Evolutionary conservation across 2,113 vertebrate species (phyloP), one percentile per base, ranked within the genome.

Genomic region (Ceyx margarethae): DNA sequence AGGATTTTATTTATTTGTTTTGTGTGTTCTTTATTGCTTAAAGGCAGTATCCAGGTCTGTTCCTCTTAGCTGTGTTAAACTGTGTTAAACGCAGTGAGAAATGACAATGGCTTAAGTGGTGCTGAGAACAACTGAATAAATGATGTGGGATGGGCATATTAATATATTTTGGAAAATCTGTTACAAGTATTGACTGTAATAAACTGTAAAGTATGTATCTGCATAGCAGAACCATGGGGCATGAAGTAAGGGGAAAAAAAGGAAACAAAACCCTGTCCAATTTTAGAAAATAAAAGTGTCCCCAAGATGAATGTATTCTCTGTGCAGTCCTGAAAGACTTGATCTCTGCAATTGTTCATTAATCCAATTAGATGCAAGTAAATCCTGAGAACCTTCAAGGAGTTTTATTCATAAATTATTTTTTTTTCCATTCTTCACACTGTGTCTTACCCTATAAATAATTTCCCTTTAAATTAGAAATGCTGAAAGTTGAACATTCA

Each of bases 1-100:
- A 85, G 71, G 33, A 67, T 93, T 95, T 96, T 97, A 96, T 97
- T 97, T 97, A 91, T 96, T 97, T 95, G 80, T 85, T 95, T 33
- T 79, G 14, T 81, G 76, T 96, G 81, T 87, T 67, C 42, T 89
- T 68, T 81, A 61, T 96, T 90, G 74, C 95, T 96, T 91, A 67
- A 94, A 89, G 93, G 89, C 83, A 31, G 68, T 81, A 23, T 66
- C 5, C 40, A 87, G 89, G 56, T 84, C n/a, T 11, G 22, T 80
- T 96, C 83, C 67, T 92, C 60, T 89, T 56, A 60, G 60, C 82
- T 90, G 62, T 62, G 0, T 50, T 91, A 54, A 67, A 86, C 45
- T 37, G 37, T 37, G 37, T 37, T 37, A 37, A 37, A 37, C 21
- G 26, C 68, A n/a, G 94, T 65, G 95, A 95, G 76, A 95, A 89